Evolutionary conservation across 2,113 vertebrate genomes (phyloP).

Genomic region (Oplegnathus fasciatus): DNA sequence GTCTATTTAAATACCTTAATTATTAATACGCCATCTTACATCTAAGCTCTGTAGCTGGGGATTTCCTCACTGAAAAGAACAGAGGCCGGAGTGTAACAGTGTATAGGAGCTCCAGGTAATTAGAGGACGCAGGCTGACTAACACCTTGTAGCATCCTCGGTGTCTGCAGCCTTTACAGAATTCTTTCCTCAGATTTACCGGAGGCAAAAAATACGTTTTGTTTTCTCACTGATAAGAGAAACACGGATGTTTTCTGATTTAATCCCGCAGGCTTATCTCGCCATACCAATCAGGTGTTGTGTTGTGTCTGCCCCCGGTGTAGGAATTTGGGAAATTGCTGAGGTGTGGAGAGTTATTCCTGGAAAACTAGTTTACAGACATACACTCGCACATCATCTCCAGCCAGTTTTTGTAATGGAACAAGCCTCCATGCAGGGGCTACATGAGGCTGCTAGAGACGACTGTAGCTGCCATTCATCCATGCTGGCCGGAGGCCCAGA

Average conservation of each 20-base stretch:
- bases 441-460: conserved; percentile 57
- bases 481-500: conserved; percentile 61
- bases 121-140: conserved; percentile 28
- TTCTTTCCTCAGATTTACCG: conserved; percentile 18
- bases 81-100: conserved; percentile 24
- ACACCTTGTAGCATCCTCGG: not conserved
- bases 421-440: conserved; percentile 61
- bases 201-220: conserved; percentile 39
- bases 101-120: conserved; percentile 30
- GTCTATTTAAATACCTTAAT: conserved; percentile 73
- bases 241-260: conserved; percentile 44
- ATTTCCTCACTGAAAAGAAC: conserved; percentile 50
- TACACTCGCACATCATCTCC: conserved; percentile 55
- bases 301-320: conserved; percentile 32
- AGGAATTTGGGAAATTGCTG: conserved; percentile 68
- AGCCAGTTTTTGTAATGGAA: conserved; percentile 69
- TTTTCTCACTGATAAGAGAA: conserved; percentile 58
- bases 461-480: conserved; percentile 72
- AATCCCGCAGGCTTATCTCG: conserved; percentile 51
- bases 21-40: conserved; percentile 69
- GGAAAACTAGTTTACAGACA: conserved; percentile 54
- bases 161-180: conserved; percentile 27
- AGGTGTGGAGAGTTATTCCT: conserved; percentile 69
- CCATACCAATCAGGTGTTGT: conserved; percentile 47
- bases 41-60: conserved; percentile 48